A percentile compares a stretch with the other conserved stretches of the same genome.
Evolutionary conservation across 53 echinoderm and acorn worm species (phyloP).

Genomic region (Temnopleurus reevesii): DNA sequence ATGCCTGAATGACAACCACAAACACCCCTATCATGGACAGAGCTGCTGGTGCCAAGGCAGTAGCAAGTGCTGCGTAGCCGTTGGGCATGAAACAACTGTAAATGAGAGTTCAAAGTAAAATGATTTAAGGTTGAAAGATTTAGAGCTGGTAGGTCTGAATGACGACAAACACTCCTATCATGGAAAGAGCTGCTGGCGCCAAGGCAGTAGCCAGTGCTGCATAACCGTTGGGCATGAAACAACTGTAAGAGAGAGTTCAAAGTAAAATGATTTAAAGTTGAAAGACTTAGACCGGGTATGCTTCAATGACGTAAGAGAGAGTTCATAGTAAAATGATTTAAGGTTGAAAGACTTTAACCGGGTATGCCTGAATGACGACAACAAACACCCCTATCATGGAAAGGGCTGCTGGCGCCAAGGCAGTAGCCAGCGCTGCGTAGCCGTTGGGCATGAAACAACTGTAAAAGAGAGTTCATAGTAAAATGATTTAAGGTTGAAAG

Average conservation of each 20-base stretch:
- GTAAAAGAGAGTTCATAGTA: not conserved
- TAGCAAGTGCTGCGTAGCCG: conserved; percentile 91
- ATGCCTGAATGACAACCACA: conserved; percentile 86
- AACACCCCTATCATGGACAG: conserved; percentile 68
- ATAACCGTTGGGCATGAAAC: conserved; percentile 98
- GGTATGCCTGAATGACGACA: conserved; percentile 90
- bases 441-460: conserved; percentile 99
- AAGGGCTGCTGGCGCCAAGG: conserved; percentile 76
- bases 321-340: no score
- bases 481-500: no score
- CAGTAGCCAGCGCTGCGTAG: conserved; percentile 90
- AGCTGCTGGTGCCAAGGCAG: conserved; percentile 80
- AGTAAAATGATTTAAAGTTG: no score
- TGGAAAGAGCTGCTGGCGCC: conserved; percentile 76
- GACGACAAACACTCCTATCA: conserved; percentile 72
- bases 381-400: conserved; percentile 69
- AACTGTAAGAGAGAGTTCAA: conserved; percentile 48
- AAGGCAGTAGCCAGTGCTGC: conserved; percentile 86
- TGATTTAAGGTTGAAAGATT: no score
- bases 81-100: conserved; percentile 97
- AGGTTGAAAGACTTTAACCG: no score
- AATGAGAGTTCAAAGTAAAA: not conserved
- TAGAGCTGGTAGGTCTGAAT: conserved; percentile 91
- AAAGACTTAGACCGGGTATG: no score
- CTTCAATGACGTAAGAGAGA: no score